Evolutionary conservation across 2,888 invertebrate species (phyloP), one percentile per base, ranked within the genome.

Genomic region (Plagodis pulveraria): DNA sequence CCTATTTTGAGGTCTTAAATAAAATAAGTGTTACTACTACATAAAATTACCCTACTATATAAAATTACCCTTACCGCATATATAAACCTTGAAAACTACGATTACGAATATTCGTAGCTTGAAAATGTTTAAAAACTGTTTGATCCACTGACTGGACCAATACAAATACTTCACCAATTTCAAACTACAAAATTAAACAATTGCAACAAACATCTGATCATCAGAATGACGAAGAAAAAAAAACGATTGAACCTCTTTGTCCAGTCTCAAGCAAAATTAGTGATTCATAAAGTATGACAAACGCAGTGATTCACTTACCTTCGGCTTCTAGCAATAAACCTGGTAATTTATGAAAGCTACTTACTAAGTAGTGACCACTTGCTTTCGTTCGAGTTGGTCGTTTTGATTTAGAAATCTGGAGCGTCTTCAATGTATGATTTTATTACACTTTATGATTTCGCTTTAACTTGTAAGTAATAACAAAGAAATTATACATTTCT

Each of bases 221-320:
- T 22, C 41, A 32, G 22, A 49, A 45, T 40, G 33, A 50, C 33
- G 10, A 2, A 9, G 46, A 47, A 47, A 48, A 56, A 54, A 33
- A 47, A 44, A 52, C 50, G 50, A 51, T 11, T 67, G 58, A 58
- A 67, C 49, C 41, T 65, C 67, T 71, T 66, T 70, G 70, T 67
- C 63, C 57, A 60, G 56, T 55, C 55, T 55, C 50, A 58, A 57
- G 57, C 51, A 56, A 58, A 62, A 45, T 57, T 44, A 22, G 50
- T 71, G 69, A 71, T 54, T 69, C 71, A 71, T 34, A 62, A 59
- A 55, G 64, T 56, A 63, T 71, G 71, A 69, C 66, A 62, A 65
- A 65, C 44, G 41, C 8, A n/a, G 48, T 69, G 69, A 69, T 47
- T 69, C 66, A 69, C 35, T 47, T 41, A 63, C 63, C 63, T 58